These are phyloP conservation scores for Aphelenchoides fujianensis DNA, from an alignment of 1,140 invertebrate species.

Conservation along the genomic window DNA sequence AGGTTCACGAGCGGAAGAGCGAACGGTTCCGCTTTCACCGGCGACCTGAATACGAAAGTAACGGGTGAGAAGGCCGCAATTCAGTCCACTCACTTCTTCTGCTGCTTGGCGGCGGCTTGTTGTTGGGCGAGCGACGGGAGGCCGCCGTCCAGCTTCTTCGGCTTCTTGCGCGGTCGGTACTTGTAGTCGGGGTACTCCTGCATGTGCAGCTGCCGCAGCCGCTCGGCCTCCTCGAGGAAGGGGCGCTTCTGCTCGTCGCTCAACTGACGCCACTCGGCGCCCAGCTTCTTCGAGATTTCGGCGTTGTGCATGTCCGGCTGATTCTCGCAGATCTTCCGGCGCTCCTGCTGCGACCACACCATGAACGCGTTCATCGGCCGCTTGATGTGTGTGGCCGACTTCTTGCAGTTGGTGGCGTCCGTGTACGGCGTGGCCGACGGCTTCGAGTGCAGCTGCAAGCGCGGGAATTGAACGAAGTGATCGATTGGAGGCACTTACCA, in stretches of 20 bases:
- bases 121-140: too few species aligned
- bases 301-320: slow-evolving; percentile 98
- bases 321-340: slow-evolving; percentile 79
- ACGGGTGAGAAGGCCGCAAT: too few species aligned
- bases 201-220: slow-evolving; percentile 82
- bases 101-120: too few species aligned
- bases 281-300: slow-evolving; percentile 86
- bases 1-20: too few species aligned
- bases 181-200: slow-evolving; percentile 98
- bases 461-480: too few species aligned
- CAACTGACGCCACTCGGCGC: slow-evolving; percentile 89
- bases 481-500: too few species aligned
- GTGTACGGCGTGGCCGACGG: slow-evolving; percentile 52
- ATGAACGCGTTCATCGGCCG: slow-evolving; percentile 99
- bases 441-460: too few species aligned
- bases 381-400: slow-evolving; percentile 74
- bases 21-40: too few species aligned
- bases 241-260: slow-evolving; percentile 92
- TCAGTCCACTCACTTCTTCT: too few species aligned
- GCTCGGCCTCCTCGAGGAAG: slow-evolving; percentile 93
- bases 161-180: slow-evolving; percentile 72
- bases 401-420: slow-evolving; percentile 61
- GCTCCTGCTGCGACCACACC: slow-evolving; percentile 88
- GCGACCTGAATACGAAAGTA: too few species aligned
- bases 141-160: too few species aligned